A percentile compares a stretch with the other conserved stretches of the same genome.
These are phyloP conservation scores for Leptatherina wallacei DNA, from an alignment of 2,797 vertebrate genomes.

Conservation along the genomic window DNA sequence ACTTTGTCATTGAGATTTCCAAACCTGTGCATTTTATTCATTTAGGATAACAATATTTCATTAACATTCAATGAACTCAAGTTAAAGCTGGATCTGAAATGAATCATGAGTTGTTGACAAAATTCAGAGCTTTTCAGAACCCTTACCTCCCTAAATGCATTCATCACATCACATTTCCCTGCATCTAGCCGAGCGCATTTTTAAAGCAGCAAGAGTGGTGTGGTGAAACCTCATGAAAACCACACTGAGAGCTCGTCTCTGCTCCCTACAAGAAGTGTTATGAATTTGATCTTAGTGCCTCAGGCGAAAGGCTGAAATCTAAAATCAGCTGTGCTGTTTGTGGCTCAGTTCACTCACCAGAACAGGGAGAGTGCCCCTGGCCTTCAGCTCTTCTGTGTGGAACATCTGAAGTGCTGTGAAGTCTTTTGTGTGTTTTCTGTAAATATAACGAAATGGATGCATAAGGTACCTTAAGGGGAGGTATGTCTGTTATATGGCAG, in stretches of 20 bases:
- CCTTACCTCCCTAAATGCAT: conserved; percentile 34
- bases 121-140: conserved; percentile 2
- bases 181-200: conserved; percentile 32
- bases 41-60: conserved; percentile 3
- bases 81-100: conserved; percentile 20
- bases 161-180: conserved; percentile 43
- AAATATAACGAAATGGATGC: conserved; percentile 69
- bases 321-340: conserved; percentile 72
- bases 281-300: conserved; percentile 75
- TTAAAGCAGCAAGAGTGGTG: conserved; percentile 34
- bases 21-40: neutral
- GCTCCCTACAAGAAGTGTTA: conserved; percentile 43
- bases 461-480: conserved; percentile 49
- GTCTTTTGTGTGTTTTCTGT: conserved; percentile 74
- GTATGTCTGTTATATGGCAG: conserved; percentile 47
- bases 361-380: conserved; percentile 57
- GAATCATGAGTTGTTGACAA: conserved; percentile 11
- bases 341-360: conserved; percentile 59
- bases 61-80: neutral
- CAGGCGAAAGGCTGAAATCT: conserved; percentile 65
- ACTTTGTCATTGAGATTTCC: neutral
- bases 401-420: conserved; percentile 60
- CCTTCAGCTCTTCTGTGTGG: conserved; percentile 44
- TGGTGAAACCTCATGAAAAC: conserved; percentile 53
- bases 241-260: conserved; percentile 34